These are phyloP conservation scores for Octomys mimax DNA, from an alignment of 2,797 vertebrate genomes.

Conservation along the genomic window DNA sequence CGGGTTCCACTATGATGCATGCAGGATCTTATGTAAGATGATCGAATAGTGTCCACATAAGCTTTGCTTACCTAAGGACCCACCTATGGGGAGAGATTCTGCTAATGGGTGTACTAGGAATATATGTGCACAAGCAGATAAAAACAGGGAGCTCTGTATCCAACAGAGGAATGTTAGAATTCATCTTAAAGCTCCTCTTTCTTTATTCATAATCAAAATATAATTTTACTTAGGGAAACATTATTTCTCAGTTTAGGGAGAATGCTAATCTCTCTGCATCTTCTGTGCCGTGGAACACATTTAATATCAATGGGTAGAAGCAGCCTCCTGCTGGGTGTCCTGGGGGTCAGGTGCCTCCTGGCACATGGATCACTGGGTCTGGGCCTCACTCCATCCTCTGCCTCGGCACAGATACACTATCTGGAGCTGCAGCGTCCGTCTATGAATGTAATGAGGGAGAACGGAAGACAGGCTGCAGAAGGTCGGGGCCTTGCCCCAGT, in stretches of 20 bases:
- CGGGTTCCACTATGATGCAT: neutral
- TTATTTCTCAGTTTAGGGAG: slow-evolving; percentile 21
- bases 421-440: neutral
- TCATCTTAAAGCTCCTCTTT: neutral
- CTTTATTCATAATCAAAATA: slow-evolving; percentile 49
- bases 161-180: slow-evolving; percentile 1
- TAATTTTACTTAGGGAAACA: neutral
- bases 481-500: neutral
- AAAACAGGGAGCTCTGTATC: neutral
- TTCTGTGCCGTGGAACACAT: neutral
- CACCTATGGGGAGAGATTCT: neutral
- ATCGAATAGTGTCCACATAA: neutral
- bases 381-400: neutral
- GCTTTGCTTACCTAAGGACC: neutral
- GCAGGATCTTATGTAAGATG: neutral
- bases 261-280: slow-evolving; percentile 1
- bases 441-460: neutral
- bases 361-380: neutral
- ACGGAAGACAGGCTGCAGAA: neutral
- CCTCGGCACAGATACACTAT: neutral
- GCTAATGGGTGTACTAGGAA: neutral
- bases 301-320: neutral
- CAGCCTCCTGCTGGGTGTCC: neutral
- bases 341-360: neutral
- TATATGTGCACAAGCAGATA: neutral